phyloP scores from a whole-genome alignment of 2,888 invertebrate genomes.

The Drosophila sordidapex region DNA sequence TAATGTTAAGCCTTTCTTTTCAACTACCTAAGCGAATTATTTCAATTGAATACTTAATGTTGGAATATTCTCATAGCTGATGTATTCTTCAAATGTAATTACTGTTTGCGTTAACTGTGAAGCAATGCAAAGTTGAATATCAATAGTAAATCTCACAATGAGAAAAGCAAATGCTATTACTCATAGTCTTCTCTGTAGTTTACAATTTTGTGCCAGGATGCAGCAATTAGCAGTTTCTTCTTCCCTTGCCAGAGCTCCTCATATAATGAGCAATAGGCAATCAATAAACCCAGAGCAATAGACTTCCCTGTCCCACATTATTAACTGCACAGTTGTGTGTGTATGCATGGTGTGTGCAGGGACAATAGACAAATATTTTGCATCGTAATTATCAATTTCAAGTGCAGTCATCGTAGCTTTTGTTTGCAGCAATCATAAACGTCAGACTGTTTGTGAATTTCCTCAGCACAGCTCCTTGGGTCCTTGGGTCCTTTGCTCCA shows the following conservation, averaged over 20 bases:
- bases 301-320: conserved; percentile 2
- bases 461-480: conserved; percentile 1
- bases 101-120: background rate
- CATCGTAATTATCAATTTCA: conserved; percentile 76
- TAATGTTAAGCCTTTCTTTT: background rate
- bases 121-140: background rate
- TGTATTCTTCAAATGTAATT: too few species aligned
- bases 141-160: background rate
- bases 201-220: background rate
- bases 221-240: conserved; percentile 2
- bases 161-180: conserved; percentile 1
- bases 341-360: conserved; percentile 11
- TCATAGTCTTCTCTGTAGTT: background rate
- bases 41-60: background rate
- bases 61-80: background rate
- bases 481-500: background rate
- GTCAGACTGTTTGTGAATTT: conserved; percentile 50
- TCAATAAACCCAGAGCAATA: conserved; percentile 21
- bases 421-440: conserved; percentile 79
- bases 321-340: conserved; percentile 21
- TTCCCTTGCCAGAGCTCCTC: background rate
- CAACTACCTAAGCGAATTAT: background rate
- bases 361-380: conserved; percentile 66
- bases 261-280: conserved; percentile 35
- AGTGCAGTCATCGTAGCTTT: conserved; percentile 75